Evolutionary conservation across 2,113 vertebrate genomes (phyloP), one percentile per base, ranked within the genome.

Genomic region (Typhlomys cinereus): DNA sequence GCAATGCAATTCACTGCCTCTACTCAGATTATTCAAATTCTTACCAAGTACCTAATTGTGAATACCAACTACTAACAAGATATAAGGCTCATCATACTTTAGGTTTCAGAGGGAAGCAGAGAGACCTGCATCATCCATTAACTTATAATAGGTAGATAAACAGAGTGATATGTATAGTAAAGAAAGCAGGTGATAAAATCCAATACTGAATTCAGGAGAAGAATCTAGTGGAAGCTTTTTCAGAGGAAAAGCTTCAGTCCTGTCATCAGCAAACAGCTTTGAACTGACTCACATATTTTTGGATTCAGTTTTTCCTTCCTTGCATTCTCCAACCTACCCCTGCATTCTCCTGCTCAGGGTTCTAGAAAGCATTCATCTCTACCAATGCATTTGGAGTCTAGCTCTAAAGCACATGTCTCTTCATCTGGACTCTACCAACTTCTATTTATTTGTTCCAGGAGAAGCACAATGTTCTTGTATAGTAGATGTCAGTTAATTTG

Each of bases 251-350:
- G 27, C 25, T 23, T 71, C 12, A 25, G 70, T 46, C 2, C 41
- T 41, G 39, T 70, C 21, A 25, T 41, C 25, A 5, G 1, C 7
- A 44, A 13, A 15, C 31, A 4, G 11, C 36, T 75, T 46, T 39
- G 5, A 31, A 64, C 0, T 21, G 21, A 67, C 10, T 0, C 27
- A 23, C 4, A 18, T 3, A 21, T 86, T 52, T 0, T 15, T 73
- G 39, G 31, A 3, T n/a, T 54, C 20, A 31, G 41, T n/a, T 1
- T 54, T 15, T 71, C 3, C 54, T 31, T 71, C n/a, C 23, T 5
- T 1, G 1, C 39, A 13, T 2, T 39, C 2, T 23, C 39, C 11
- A 31, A 9, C 18, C 44, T 62, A 11, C 41, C 23, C 46, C 73
- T 18, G 27, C 34, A 34, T 7, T 14, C 14, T 5, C 6, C 23